Conservation (phyloP, 2,113 vertebrate species). For the Rhinopithecus roxellana region DNA sequence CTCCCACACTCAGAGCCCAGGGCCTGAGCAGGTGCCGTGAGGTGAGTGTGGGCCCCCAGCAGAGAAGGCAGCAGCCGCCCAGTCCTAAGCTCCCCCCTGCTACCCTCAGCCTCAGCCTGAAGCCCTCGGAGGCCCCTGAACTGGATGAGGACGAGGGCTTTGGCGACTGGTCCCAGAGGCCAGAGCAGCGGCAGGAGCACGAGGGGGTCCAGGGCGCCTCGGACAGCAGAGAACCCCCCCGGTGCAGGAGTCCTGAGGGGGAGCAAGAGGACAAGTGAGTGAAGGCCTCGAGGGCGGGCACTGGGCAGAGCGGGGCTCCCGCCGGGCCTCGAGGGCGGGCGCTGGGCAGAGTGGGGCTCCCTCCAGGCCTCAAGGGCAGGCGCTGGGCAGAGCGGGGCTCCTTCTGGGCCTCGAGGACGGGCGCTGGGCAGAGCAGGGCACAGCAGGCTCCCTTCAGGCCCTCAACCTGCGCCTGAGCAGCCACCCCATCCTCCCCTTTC, state of each 20-base stretch:
- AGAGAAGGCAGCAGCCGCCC: too few relatives aligned
- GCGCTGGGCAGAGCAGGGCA: too few relatives aligned
- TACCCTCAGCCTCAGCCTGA: constrained; percentile 82
- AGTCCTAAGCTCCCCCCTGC: neutral
- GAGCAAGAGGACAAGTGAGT: constrained; percentile 30
- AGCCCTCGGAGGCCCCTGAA: constrained; percentile 81
- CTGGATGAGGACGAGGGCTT: constrained; percentile 95
- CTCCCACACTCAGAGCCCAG: neutral
- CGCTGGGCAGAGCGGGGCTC: fast-evolving
- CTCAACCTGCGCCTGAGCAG: fast-evolving
- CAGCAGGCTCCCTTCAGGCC: too few relatives aligned
- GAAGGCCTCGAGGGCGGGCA: fast-evolving
- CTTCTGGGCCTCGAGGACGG: too few relatives aligned
- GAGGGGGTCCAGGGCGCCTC: constrained; percentile 72
- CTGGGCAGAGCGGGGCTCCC: too few relatives aligned
- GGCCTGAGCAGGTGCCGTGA: neutral
- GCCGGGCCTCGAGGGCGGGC: neutral
- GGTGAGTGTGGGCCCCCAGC: fast-evolving
- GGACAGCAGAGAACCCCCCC: neutral
- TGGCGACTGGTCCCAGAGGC: constrained; percentile 92
- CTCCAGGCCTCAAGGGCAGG: fast-evolving
- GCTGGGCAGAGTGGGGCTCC: neutral
- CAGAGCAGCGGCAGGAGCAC: constrained; percentile 84
- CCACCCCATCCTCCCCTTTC: neutral
- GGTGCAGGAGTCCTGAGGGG: neutral